These are phyloP conservation scores for Dromococcyx pavoninus DNA, from an alignment of 2,797 vertebrate genomes.

Conservation along the genomic window DNA sequence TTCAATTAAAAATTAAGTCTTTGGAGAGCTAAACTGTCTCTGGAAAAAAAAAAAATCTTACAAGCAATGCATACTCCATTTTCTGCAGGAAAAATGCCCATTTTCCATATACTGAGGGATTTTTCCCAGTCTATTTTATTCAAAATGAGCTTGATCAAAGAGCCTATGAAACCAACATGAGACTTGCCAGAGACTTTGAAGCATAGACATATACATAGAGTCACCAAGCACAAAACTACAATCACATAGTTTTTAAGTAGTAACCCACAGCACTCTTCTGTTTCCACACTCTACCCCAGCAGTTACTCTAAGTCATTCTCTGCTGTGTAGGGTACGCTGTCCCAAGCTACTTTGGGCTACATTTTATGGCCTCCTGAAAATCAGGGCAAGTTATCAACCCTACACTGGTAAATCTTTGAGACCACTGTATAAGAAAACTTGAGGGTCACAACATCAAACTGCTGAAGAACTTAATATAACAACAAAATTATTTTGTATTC, in stretches of 20 bases:
- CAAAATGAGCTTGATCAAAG: slow-evolving; percentile 10
- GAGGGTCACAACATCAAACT: background rate
- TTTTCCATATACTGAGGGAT: background rate
- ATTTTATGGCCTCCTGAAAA: background rate
- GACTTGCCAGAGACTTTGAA: background rate
- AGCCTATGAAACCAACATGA: background rate
- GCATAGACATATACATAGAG: background rate
- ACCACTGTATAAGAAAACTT: background rate
- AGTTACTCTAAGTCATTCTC: background rate
- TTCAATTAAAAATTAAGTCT: background rate
- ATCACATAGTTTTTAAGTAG: too few species aligned
- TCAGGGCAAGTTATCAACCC: background rate
- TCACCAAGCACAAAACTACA: background rate
- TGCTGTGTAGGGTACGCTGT: background rate
- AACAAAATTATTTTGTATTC: background rate
- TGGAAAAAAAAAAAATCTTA: background rate
- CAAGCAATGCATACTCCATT: background rate
- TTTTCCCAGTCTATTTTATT: slow-evolving; percentile 4
- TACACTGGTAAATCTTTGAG: background rate
- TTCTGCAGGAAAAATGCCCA: background rate
- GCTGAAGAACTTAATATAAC: background rate
- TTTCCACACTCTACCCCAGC: background rate
- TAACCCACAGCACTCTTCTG: background rate
- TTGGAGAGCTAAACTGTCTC: background rate
- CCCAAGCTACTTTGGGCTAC: background rate